phyloP scores from a whole-genome alignment of 2,113 vertebrate genomes.

The Pantherophis guttatus region DNA sequence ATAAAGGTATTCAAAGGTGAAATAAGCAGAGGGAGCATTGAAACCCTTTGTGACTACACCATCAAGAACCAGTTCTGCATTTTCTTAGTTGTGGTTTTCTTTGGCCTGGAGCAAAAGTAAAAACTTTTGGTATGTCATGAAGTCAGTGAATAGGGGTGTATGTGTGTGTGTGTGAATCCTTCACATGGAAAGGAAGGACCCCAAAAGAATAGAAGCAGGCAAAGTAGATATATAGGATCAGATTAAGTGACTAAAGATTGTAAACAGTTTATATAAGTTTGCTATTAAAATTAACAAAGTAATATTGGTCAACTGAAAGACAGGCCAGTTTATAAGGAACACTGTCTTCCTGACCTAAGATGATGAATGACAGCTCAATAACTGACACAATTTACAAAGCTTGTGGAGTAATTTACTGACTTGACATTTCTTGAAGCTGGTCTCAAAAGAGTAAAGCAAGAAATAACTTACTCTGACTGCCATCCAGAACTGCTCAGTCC shows the following conservation, averaged over 20 bases:
- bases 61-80: not conserved
- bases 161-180: not conserved
- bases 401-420: not conserved
- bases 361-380: not conserved
- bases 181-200: not conserved
- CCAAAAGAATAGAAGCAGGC: not conserved
- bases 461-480: not conserved
- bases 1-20: not conserved
- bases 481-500: not conserved
- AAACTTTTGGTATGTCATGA: not conserved
- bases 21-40: not conserved
- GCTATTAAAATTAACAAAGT: not conserved
- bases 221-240: not conserved
- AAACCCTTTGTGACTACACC: not conserved
- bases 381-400: not conserved
- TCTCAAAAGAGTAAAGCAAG: not conserved
- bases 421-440: not conserved
- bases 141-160: not conserved
- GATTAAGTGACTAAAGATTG: not conserved
- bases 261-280: not conserved
- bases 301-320: not conserved
- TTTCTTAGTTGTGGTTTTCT: not conserved
- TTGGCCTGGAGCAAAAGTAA: not conserved
- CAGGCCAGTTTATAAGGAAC: not conserved
- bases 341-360: not conserved